Percentiles rank a stretch among this genome's conserved stretches.
These are phyloP conservation scores for Euproctis similis DNA, from an alignment of 2,888 invertebrate genomes.

Conservation along the genomic window DNA sequence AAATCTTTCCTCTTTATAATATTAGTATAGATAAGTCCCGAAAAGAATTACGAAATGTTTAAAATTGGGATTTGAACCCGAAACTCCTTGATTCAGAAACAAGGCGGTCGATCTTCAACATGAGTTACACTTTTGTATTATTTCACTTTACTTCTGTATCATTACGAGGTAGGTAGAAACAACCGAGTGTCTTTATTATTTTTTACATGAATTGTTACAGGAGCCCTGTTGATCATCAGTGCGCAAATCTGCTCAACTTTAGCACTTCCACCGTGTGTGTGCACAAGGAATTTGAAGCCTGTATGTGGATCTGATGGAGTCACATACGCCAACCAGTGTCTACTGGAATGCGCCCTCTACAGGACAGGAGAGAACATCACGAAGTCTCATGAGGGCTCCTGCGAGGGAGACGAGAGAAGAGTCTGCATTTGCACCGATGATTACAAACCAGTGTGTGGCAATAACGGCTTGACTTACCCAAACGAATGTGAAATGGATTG, in stretches of 20 bases:
- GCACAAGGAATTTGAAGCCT: conserved; percentile 35
- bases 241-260: conserved; percentile 20
- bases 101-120: too few relatives aligned
- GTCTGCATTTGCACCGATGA: conserved; percentile 4
- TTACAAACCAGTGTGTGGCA: conserved; percentile 5
- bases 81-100: too few relatives aligned
- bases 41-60: too few relatives aligned
- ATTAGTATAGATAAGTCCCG: too few relatives aligned
- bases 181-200: too few relatives aligned
- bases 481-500: conserved; percentile 4
- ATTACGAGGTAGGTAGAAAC: too few relatives aligned
- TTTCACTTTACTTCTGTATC: too few relatives aligned
- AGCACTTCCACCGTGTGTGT: conserved; percentile 17
- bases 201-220: too few relatives aligned
- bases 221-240: conserved; percentile 27
- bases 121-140: too few relatives aligned
- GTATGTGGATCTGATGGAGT: conserved; percentile 82
- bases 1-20: too few relatives aligned
- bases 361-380: neutral
- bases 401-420: neutral
- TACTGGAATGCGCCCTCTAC: conserved; percentile 12
- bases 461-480: conserved; percentile 5
- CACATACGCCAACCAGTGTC: conserved; percentile 76
- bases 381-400: neutral
- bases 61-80: too few relatives aligned